These are phyloP conservation scores for Drosophila repleta DNA, from an alignment of 1,140 invertebrate species.

Conservation along the genomic window DNA sequence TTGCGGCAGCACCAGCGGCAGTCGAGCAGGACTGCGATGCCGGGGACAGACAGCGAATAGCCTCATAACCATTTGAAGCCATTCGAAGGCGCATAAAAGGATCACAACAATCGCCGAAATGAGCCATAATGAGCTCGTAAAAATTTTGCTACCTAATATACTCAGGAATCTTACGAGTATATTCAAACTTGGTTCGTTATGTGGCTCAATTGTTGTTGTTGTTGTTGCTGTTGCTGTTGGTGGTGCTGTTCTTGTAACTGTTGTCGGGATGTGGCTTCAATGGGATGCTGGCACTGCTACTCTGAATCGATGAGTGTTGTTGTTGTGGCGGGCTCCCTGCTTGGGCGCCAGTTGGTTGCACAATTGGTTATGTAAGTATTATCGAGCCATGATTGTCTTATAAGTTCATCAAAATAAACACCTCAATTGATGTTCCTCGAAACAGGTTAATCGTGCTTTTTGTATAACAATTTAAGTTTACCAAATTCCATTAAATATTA, in stretches of 20 bases:
- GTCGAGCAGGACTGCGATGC: slow-evolving; percentile 48
- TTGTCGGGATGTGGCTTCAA: slow-evolving; percentile 21
- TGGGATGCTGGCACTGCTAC: slow-evolving; percentile 3
- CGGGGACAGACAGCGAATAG: slow-evolving; percentile 68
- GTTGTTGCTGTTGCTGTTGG: slow-evolving; percentile 23
- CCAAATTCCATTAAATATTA: no score
- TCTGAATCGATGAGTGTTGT: slow-evolving; percentile 29
- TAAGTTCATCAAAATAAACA: slow-evolving; percentile 30
- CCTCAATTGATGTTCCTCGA: neutral
- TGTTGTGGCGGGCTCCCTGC: slow-evolving; percentile 8
- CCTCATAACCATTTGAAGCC: slow-evolving; percentile 84
- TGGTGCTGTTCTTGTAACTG: slow-evolving; percentile 18
- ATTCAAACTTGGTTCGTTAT: slow-evolving; percentile 81
- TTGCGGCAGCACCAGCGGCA: slow-evolving; percentile 7
- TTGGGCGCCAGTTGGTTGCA: slow-evolving; percentile 34
- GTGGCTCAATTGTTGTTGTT: slow-evolving; percentile 36
- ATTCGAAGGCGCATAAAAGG: slow-evolving; percentile 84
- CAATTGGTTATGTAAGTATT: slow-evolving; percentile 21
- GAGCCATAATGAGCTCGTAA: slow-evolving; percentile 84
- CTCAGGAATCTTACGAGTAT: slow-evolving; percentile 82
- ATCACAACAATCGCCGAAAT: slow-evolving; percentile 84
- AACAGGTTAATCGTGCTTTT: neutral
- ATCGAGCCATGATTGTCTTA: slow-evolving; percentile 33
- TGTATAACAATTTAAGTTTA: neutral
- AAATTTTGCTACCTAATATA: slow-evolving; percentile 84